Evolutionary conservation across 2,888 invertebrate genomes (phyloP), one percentile per base, ranked within the genome.

Genomic region (Agrilus mali): DNA sequence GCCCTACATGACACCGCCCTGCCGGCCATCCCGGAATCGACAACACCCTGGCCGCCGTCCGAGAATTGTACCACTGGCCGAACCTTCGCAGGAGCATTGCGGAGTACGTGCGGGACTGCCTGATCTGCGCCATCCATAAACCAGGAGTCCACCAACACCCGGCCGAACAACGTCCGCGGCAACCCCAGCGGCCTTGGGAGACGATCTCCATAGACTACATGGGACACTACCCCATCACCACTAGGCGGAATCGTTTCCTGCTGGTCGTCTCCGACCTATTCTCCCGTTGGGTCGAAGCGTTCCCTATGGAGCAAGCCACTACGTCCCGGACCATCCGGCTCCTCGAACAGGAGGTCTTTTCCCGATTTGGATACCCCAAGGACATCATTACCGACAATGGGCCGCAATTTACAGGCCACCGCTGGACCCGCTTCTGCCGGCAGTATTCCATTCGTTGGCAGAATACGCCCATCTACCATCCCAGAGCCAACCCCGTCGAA

Each of bases 241-340:
- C 32, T 3, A 13, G 4, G n/a, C 45, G 47, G 2, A 47, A 49
- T 33, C 35, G 40, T 7, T 47, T 36, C 36, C 34, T 54, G 8
- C 38, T 55, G 8, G 54, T 55, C 1, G 38, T 51, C 1, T 53
- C 51, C 1, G 52, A 55, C 22, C 7, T 53, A 1, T 55, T 49
- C 33, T 51, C 49, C 8, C 41, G 47, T 12, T 57, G 56, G 53
- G 44, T 47, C 1, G 55, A 55, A 37, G 55, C 52, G 0, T 52
- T 48, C 39, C 45, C 55, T 1, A 36, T 49, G 12, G 33, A 37
- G n/a, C 13, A 33, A 1, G 33, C 48, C 8, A 39, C 43, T 1
- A 35, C 49, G 1, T 12, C 12, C 1, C 17, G 8, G 4, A 41
- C 48, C 4, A 37, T 47, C 2, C 10, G 16, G 1, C 31, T 36